Percentiles rank a stretch among this genome's conserved stretches.
Conservation (phyloP, 2,113 vertebrate genomes). For the Elephantulus edwardii region DNA sequence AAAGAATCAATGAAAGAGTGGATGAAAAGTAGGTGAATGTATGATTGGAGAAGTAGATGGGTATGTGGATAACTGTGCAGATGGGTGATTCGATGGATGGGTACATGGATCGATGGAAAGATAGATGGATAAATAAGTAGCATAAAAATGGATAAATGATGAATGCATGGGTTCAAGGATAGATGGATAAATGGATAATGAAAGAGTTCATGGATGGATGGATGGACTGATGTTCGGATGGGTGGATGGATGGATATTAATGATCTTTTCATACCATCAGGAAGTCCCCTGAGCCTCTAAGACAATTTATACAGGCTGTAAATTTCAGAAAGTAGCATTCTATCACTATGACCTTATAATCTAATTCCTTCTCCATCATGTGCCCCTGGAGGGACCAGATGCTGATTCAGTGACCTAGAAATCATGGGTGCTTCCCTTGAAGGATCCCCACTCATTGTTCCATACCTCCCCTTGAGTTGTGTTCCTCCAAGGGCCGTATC, state of each 20-base stretch:
- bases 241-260: background rate
- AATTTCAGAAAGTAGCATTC: no score
- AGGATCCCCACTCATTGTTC: background rate
- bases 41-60: no score
- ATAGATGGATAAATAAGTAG: background rate
- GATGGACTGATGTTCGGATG: no score
- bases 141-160: background rate
- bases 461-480: background rate
- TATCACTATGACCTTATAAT: no score
- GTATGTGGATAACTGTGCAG: background rate
- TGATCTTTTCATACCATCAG: background rate
- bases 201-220: background rate
- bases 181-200: background rate
- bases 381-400: no score
- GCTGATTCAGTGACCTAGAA: no score
- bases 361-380: background rate
- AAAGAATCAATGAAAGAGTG: background rate
- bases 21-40: background rate
- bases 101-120: background rate
- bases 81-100: background rate
- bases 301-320: no score
- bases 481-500: background rate
- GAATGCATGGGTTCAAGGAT: background rate
- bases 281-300: background rate
- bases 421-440: no score